Conservation (phyloP, 2,113 vertebrate species). For the Proterorhinus semilunaris region DNA sequence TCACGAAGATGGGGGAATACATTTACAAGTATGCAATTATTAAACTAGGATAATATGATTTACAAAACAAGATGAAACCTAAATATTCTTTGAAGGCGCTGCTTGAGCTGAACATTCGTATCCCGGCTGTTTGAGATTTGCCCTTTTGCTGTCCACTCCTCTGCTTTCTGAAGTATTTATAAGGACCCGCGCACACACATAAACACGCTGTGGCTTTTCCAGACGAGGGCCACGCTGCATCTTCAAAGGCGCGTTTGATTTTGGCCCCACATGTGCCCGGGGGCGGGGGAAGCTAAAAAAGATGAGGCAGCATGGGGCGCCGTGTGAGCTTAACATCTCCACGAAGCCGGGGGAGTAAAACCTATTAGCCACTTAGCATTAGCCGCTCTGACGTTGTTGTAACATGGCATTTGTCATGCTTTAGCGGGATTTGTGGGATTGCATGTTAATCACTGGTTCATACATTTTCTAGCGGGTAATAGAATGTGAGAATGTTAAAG, state of each 20-base stretch:
- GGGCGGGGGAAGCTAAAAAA: constrained; percentile 30
- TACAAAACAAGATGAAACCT: no score
- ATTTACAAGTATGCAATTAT: no score
- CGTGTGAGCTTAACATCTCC: constrained; percentile 36
- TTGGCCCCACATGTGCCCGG: constrained; percentile 44
- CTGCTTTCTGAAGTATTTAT: constrained; percentile 65
- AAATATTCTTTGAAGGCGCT: no score
- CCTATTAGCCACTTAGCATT: constrained; percentile 39
- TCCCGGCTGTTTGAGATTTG: constrained; percentile 11
- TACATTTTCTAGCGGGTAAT: not conserved
- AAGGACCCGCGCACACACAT: constrained; percentile 35
- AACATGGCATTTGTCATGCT: constrained; percentile 30
- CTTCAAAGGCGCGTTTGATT: constrained; percentile 68
- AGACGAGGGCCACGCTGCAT: constrained; percentile 40
- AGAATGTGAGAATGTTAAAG: not conserved
- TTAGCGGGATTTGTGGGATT: constrained; percentile 28
- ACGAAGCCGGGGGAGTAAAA: constrained; percentile 25
- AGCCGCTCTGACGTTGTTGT: constrained; percentile 39
- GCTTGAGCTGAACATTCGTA: no score
- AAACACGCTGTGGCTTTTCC: constrained; percentile 40
- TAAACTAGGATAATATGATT: no score
- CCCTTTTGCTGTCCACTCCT: constrained; percentile 46
- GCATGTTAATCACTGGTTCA: constrained; percentile 12
- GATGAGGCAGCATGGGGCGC: constrained; percentile 15
- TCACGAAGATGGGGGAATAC: no score